Conservation (phyloP, 2,888 invertebrate species). For the Plagiodera versicolora region DNA sequence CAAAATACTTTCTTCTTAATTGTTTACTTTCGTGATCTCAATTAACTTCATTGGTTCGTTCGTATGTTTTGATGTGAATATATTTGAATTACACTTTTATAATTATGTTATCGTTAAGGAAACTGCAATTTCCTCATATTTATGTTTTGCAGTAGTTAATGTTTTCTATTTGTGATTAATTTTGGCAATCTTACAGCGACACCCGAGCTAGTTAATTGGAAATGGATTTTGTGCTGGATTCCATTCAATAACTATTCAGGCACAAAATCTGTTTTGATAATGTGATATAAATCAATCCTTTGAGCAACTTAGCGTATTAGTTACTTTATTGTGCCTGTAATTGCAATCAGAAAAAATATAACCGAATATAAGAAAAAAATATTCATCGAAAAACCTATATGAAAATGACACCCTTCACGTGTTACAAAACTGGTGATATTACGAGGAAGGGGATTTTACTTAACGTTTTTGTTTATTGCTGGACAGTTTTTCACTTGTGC, state of each 20-base stretch:
- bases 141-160: neutral
- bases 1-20: neutral
- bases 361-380: constrained; percentile 44
- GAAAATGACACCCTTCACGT: constrained; percentile 27
- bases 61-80: neutral
- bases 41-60: neutral
- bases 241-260: constrained; percentile 24
- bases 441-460: constrained; percentile 29
- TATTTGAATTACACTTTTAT: neutral
- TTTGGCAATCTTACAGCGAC: constrained; percentile 5
- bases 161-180: neutral
- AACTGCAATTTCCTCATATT: neutral
- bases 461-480: constrained; percentile 20
- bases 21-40: neutral
- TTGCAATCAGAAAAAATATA: constrained; percentile 46
- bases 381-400: constrained; percentile 44
- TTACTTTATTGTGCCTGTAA: constrained; percentile 54
- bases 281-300: constrained; percentile 47
- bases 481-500: constrained; percentile 35
- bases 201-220: constrained; percentile 11
- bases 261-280: constrained; percentile 49
- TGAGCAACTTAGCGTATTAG: constrained; percentile 43
- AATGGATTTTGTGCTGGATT: constrained; percentile 14
- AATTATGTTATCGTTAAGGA: neutral
- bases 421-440: constrained; percentile 30